phyloP scores from a whole-genome alignment of 2,113 vertebrate genomes.

The Siphamia tubifer region DNA sequence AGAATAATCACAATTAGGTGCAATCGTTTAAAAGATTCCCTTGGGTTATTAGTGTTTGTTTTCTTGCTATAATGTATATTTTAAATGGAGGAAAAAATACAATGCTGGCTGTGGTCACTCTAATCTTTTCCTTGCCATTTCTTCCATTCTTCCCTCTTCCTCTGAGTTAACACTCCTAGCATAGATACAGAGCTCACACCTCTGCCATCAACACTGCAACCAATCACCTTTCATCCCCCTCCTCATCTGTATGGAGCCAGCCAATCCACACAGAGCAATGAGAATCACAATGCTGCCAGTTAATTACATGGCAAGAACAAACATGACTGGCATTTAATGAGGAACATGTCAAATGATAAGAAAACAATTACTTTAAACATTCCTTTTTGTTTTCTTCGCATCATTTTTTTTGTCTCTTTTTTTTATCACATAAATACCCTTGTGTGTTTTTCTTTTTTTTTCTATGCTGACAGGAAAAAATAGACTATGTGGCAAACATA shows the following conservation, averaged over 20 bases:
- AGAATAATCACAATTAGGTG: not conserved
- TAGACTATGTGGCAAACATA: not conserved
- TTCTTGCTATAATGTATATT: not conserved
- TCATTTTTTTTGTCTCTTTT: too few species aligned
- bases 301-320: constrained; percentile 72
- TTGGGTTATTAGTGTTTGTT: not conserved
- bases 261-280: constrained; percentile 60
- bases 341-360: constrained; percentile 35
- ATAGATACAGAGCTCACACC: constrained; percentile 78
- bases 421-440: constrained; percentile 6
- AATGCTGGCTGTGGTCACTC: constrained; percentile 1
- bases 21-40: not conserved
- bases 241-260: constrained; percentile 40
- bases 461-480: constrained; percentile 2
- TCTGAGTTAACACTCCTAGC: constrained; percentile 66
- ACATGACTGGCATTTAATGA: constrained; percentile 78
- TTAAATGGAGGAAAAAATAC: constrained; percentile 10
- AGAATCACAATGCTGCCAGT: constrained; percentile 58
- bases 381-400: constrained; percentile 3
- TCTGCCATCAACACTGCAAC: constrained; percentile 66
- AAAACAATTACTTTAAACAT: constrained; percentile 33
- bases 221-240: constrained; percentile 75
- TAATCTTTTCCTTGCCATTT: constrained; percentile 23
- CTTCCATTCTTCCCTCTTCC: constrained; percentile 38
- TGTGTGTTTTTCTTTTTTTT: not conserved